Percentiles rank a stretch among this genome's conserved stretches.
These are phyloP conservation scores for Adrianichthys oophorus DNA, from an alignment of 2,797 vertebrate species.

Conservation along the genomic window DNA sequence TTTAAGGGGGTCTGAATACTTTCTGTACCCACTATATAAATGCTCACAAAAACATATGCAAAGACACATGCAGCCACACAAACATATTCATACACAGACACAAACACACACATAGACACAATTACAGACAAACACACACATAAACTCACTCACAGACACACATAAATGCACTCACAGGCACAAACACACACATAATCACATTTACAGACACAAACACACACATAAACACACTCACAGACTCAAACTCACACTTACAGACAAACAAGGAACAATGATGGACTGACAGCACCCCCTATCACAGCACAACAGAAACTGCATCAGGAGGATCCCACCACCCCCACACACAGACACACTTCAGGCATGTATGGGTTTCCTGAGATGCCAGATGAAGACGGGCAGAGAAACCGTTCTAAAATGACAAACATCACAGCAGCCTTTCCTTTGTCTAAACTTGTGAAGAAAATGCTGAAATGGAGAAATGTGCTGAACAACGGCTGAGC, in stretches of 20 bases:
- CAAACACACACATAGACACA: too few species aligned
- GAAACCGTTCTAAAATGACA: not conserved
- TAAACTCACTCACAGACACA: not conserved
- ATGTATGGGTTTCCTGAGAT: too few species aligned
- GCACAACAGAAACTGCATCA: conserved; percentile 49
- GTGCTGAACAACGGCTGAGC: too few species aligned
- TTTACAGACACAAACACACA: not conserved
- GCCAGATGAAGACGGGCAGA: too few species aligned
- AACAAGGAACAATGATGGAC: conserved; percentile 36
- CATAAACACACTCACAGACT: not conserved
- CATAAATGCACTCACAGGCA: conserved; percentile 12
- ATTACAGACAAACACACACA: too few species aligned
- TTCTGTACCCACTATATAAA: too few species aligned
- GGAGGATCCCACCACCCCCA: not conserved
- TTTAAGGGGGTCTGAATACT: too few species aligned
- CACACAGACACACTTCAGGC: not conserved
- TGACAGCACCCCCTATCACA: conserved; percentile 72
- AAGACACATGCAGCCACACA: too few species aligned
- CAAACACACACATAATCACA: too few species aligned
- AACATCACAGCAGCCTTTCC: conserved; percentile 26
- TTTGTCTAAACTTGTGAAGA: conserved; percentile 18
- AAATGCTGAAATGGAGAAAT: not conserved
- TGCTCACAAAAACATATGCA: too few species aligned
- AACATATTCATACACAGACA: too few species aligned
- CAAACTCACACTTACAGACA: conserved; percentile 18